These are phyloP conservation scores for Geothlypis trichas DNA, from an alignment of 2,113 vertebrate genomes.

Conservation along the genomic window DNA sequence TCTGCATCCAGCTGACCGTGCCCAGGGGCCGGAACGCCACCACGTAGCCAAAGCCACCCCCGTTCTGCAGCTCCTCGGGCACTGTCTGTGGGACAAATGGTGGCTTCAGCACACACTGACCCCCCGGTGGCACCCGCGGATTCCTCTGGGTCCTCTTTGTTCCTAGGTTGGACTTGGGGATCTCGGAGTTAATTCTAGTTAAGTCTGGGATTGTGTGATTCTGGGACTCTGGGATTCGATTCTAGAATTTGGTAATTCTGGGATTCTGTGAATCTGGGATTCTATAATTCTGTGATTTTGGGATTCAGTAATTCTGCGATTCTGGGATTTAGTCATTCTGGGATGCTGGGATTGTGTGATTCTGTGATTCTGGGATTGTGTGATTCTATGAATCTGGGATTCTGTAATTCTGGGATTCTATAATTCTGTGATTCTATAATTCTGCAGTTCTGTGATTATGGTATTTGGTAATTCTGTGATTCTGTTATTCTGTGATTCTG, in stretches of 20 bases:
- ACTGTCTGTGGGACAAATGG: constrained; percentile 79
- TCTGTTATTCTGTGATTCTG: not conserved
- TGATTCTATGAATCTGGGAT: not conserved
- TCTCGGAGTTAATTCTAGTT: not conserved
- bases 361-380: accelerated
- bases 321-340: too few species aligned
- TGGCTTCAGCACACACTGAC: accelerated
- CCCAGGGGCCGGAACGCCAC: constrained; percentile 92
- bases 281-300: not conserved
- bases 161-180: accelerated
- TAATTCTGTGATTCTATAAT: not conserved
- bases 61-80: constrained; percentile 95
- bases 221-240: not conserved
- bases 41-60: constrained; percentile 95
- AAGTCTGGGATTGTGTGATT: too few species aligned
- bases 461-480: too few species aligned
- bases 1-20: constrained; percentile 94
- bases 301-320: too few species aligned
- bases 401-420: accelerated
- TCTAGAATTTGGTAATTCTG: not conserved
- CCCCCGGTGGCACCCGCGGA: accelerated
- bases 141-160: accelerated
- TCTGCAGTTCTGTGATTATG: accelerated
- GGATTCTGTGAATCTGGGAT: too few species aligned
- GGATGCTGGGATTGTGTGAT: too few species aligned